Percentiles rank a stretch among this genome's conserved stretches.
phyloP scores from a whole-genome alignment of 2,888 invertebrate genomes.

The Heliconius erato region DNA sequence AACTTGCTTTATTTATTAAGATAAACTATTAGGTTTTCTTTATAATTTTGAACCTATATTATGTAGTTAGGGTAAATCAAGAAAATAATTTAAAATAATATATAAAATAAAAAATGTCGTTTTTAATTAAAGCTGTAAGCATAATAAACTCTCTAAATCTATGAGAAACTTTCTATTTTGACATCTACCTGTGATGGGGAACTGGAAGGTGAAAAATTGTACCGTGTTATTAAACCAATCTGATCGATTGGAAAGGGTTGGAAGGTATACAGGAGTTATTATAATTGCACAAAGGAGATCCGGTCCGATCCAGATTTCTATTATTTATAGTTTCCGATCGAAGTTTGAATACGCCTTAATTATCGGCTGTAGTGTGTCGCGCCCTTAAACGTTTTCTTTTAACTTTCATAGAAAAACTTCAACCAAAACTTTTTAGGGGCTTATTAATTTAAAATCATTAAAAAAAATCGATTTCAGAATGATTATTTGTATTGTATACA shows the following conservation, averaged over 20 bases:
- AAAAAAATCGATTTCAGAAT: background rate
- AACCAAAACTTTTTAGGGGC: background rate
- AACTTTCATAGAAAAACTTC: constrained; percentile 74
- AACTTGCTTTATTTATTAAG: too few relatives aligned
- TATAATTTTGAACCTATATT: background rate
- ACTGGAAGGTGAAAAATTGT: constrained; percentile 71
- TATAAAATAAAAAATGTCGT: background rate
- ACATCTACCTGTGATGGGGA: constrained; percentile 69
- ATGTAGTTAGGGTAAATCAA: too few relatives aligned
- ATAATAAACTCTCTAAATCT: constrained; percentile 27
- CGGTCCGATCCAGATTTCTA: constrained; percentile 82
- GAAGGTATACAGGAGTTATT: constrained; percentile 69
- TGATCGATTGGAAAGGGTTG: constrained; percentile 83
- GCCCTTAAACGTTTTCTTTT: constrained; percentile 72
- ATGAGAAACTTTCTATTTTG: constrained; percentile 50
- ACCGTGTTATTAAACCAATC: constrained; percentile 81
- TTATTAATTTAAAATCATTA: constrained; percentile 13
- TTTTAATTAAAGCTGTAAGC: background rate
- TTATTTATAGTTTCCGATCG: constrained; percentile 85
- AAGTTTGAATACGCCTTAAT: constrained; percentile 85
- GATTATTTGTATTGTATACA: background rate
- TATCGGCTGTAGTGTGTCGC: constrained; percentile 79
- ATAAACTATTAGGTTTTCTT: background rate
- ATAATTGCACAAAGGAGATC: constrained; percentile 84
- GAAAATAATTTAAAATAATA: too few relatives aligned